phyloP scores from a whole-genome alignment of 92 coral and sea anemone genomes.

The Hydrozoanthus gracilis region DNA sequence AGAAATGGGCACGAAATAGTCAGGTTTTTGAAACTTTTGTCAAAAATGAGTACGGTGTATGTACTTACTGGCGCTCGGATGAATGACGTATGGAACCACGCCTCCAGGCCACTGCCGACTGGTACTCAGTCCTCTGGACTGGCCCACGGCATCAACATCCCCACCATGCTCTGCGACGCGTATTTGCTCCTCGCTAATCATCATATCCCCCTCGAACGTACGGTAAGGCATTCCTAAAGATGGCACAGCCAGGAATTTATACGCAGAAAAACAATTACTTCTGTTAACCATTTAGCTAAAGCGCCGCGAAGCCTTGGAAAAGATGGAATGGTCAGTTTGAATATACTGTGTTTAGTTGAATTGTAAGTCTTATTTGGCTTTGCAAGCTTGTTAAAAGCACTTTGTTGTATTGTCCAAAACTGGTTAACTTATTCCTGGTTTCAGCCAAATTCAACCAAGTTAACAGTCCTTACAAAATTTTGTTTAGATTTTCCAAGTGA shows the following conservation, averaged over 20 bases:
- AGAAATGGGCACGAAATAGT: too few relatives aligned
- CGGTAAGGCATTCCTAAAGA: slow-evolving; percentile 27
- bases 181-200: slow-evolving; percentile 27
- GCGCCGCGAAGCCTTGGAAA: too few relatives aligned
- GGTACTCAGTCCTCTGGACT: slow-evolving; percentile 30
- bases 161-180: slow-evolving; percentile 32
- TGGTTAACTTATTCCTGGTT: too few relatives aligned
- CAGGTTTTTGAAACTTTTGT: neutral
- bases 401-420: too few relatives aligned
- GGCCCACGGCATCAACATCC: slow-evolving; percentile 22
- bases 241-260: neutral
- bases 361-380: too few relatives aligned
- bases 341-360: too few relatives aligned
- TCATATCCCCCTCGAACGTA: slow-evolving; percentile 39
- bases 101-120: slow-evolving; percentile 36
- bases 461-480: too few relatives aligned
- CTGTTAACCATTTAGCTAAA: neutral
- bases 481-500: too few relatives aligned
- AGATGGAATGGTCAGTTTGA: too few relatives aligned
- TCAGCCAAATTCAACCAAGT: too few relatives aligned
- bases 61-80: slow-evolving; percentile 29
- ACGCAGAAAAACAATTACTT: neutral
- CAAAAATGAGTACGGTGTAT: neutral
- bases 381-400: too few relatives aligned
- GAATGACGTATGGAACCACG: slow-evolving; percentile 43